A percentile compares a stretch with the other conserved stretches of the same genome.
Conservation (phyloP, 2,888 invertebrate species). For the Lithophane ornitopus region DNA sequence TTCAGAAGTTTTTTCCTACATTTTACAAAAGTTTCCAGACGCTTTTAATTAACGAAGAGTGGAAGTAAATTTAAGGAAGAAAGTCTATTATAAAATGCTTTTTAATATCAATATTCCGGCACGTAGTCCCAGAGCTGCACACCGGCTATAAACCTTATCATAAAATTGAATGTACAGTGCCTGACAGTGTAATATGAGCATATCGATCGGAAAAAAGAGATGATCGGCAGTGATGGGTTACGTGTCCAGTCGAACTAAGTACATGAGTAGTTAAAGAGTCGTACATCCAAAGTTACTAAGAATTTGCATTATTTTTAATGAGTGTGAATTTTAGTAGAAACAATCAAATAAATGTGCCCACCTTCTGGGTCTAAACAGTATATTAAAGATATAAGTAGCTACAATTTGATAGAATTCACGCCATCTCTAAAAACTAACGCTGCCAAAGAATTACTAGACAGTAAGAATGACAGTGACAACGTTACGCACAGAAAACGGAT, state of each 20-base stretch:
- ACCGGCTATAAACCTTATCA: slow-evolving; percentile 13
- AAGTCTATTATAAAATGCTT: slow-evolving; percentile 29
- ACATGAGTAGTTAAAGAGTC: too few species aligned
- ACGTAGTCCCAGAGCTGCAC: slow-evolving; percentile 48
- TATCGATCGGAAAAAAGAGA: slow-evolving; percentile 8
- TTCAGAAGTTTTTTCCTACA: slow-evolving; percentile 14
- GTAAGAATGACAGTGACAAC: neutral
- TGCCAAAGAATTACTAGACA: neutral
- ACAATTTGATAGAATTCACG: neutral
- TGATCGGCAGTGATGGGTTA: neutral
- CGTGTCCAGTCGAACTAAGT: too few species aligned
- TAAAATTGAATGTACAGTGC: slow-evolving; percentile 20
- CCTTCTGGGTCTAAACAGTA: neutral
- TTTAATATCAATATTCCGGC: slow-evolving; percentile 28
- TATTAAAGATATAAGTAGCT: neutral
- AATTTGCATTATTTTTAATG: neutral
- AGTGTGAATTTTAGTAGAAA: neutral
- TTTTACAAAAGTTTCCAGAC: slow-evolving; percentile 48
- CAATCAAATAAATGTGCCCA: neutral
- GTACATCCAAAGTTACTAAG: neutral
- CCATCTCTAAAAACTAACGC: neutral
- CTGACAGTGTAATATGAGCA: neutral
- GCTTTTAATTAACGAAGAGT: slow-evolving; percentile 61
- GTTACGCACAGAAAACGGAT: neutral
- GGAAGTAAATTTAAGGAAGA: slow-evolving; percentile 48